Base-by-base conservation (phyloP, 2,797 vertebrate genomes). In the Nothura maculosa region DNA sequence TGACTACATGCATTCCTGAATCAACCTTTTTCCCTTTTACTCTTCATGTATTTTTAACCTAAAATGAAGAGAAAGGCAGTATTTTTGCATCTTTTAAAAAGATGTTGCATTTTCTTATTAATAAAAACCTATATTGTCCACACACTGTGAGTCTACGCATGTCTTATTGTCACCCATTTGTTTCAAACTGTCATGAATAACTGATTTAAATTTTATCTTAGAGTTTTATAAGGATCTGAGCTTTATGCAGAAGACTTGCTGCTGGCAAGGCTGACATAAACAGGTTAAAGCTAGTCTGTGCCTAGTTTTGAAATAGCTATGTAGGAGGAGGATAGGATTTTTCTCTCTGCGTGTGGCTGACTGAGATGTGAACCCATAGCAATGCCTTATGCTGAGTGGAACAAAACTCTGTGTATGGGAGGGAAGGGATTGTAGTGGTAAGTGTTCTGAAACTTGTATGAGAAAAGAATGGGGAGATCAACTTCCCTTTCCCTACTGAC, bases 1-100 rank as follows among this genome's bases (percentile, higher is more conserved):
- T 90, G 52, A 81, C 91, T 97, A 94, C 83, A 78, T 55, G 38
- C 34, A 88, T 75, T 68, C 38, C 36, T 87, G 90, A 93, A 94
- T 90, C 47, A 85, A 85, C 57, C 19, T 58, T 91, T 22, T 25
- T 86, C 72, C 15, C 6, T 80, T 55, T 68, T 66, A 42, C 43
- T 70, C 30, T 89, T 88, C 48, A 61, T 32, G 10, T 66, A 16
- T 4, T 82, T 87, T 89, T 96, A 95, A 90, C 14, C 54, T 93
- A 88, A 79, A 77, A 81, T 96, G 28, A 61, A 91, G 73, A 82
- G 24, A 45, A 60, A 74, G 18, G 27, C 50, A 45, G 16, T 15
- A 76, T 73, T 92, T 95, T 30, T 10, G 18, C 20, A 40, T 34
- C 48, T 81, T 90, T 92, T 67, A 24, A 43, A 40, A 43, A 86